phyloP scores from a whole-genome alignment of 2,888 invertebrate species.

The Trilocha varians region DNA sequence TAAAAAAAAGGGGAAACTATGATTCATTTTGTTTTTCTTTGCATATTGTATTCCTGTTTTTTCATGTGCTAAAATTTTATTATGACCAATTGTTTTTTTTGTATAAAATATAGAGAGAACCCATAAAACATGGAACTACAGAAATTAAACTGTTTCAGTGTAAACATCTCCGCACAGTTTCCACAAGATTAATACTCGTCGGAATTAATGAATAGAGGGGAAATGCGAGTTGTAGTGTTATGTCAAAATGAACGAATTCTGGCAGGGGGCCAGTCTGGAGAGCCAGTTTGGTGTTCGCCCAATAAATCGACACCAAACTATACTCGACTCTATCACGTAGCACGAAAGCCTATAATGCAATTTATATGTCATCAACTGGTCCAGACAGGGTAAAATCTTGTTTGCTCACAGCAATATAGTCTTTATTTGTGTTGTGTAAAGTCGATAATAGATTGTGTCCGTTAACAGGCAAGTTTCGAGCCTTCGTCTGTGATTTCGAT shows the following conservation, averaged over 20 bases:
- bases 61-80: too few species aligned
- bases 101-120: too few species aligned
- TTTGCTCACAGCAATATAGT: not conserved
- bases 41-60: too few species aligned
- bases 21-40: too few species aligned
- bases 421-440: not conserved
- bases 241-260: constrained; percentile 13
- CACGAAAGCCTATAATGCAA: not conserved
- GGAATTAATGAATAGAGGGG: constrained; percentile 10
- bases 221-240: constrained; percentile 10
- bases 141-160: not conserved
- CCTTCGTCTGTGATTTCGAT: constrained; percentile 7
- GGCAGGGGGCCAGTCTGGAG: constrained; percentile 14
- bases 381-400: not conserved
- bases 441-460: not conserved
- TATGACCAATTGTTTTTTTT: too few species aligned
- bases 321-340: not conserved
- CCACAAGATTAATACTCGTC: not conserved
- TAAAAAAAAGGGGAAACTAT: too few species aligned
- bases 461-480: constrained; percentile 1
- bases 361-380: not conserved
- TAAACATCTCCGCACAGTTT: not conserved
- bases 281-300: constrained; percentile 4
- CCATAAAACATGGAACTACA: too few species aligned
- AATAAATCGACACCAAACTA: not conserved